Percentiles rank a stretch among this genome's conserved stretches.
These are phyloP conservation scores for Heliconius sara DNA, from an alignment of 2,888 invertebrate species.

Conservation along the genomic window DNA sequence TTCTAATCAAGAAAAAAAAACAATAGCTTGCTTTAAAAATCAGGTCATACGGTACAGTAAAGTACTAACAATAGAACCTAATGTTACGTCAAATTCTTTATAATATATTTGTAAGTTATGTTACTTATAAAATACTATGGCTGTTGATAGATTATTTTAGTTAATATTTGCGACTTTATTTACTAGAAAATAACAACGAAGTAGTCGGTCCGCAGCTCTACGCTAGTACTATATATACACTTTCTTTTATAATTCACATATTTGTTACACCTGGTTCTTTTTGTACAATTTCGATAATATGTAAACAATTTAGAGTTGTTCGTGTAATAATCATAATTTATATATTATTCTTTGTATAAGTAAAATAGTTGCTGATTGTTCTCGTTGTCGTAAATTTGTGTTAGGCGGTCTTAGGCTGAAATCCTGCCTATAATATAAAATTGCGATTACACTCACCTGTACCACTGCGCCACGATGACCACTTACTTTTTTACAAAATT, in stretches of 20 bases:
- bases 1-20: no score
- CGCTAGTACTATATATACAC: not conserved
- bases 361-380: not conserved
- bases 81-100: not conserved
- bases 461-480: no score
- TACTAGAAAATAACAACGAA: constrained; percentile 28
- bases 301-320: not conserved
- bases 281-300: not conserved
- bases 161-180: constrained; percentile 10
- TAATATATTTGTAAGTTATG: not conserved
- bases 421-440: no score
- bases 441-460: no score
- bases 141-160: not conserved
- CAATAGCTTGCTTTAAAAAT: no score
- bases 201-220: not conserved
- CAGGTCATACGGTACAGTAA: no score
- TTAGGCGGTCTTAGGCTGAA: no score
- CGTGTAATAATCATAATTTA: not conserved
- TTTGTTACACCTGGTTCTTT: not conserved
- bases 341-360: not conserved
- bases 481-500: no score
- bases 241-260: constrained; percentile 15
- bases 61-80: no score
- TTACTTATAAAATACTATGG: not conserved
- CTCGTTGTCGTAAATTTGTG: no score